phyloP scores from a whole-genome alignment of 2,888 invertebrate species.

The Phyllotreta striolata region DNA sequence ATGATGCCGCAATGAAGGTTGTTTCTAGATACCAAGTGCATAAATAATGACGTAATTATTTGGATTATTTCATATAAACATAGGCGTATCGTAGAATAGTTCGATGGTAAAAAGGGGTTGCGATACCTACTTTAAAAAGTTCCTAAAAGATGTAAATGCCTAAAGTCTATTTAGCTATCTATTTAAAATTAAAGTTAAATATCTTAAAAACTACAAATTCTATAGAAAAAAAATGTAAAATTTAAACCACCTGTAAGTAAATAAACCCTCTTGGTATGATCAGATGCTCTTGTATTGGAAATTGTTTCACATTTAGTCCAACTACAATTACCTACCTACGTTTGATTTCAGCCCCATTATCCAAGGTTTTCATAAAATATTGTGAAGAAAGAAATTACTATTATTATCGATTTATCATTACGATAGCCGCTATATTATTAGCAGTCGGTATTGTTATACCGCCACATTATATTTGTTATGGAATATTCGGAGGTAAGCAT shows the following conservation, averaged over 20 bases:
- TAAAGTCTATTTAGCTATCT: too few species aligned
- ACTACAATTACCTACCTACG: conserved; percentile 1
- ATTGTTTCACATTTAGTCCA: conserved; percentile 1
- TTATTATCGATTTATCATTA: conserved; percentile 41
- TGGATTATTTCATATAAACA: too few species aligned
- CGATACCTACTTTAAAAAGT: too few species aligned
- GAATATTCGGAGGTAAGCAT: conserved; percentile 47
- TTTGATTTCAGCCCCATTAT: conserved; percentile 46
- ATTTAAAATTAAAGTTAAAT: too few species aligned
- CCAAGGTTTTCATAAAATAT: conserved; percentile 43
- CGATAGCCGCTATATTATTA: conserved; percentile 37
- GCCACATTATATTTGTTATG: conserved; percentile 41
- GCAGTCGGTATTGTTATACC: conserved; percentile 41
- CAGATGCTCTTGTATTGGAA: not conserved
- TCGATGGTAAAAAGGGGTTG: too few species aligned
- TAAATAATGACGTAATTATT: too few species aligned
- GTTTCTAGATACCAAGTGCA: not conserved
- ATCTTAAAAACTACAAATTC: too few species aligned
- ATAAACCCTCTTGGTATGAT: not conserved
- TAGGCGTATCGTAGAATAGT: too few species aligned
- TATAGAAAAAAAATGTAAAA: too few species aligned
- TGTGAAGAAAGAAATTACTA: conserved; percentile 39
- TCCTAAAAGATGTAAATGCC: too few species aligned
- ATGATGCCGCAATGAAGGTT: too few species aligned
- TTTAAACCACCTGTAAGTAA: too few species aligned